These are phyloP conservation scores for Coremacera marginata DNA, from an alignment of 2,888 invertebrate species.

Conservation along the genomic window DNA sequence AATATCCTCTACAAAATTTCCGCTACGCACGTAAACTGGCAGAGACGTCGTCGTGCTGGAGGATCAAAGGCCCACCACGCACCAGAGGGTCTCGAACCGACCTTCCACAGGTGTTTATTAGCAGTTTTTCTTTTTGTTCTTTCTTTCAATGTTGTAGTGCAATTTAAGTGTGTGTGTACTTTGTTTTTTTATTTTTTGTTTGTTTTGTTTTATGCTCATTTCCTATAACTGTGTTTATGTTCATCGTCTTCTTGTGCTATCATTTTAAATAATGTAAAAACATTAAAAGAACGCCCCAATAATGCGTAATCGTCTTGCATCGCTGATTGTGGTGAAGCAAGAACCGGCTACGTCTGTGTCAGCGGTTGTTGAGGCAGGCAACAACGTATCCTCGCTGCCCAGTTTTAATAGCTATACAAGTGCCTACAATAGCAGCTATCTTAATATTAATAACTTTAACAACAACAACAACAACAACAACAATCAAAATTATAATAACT, in stretches of 20 bases:
- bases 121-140: slow-evolving; percentile 20
- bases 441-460: not conserved
- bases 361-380: slow-evolving; percentile 28
- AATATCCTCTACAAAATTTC: not conserved
- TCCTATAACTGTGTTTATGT: slow-evolving; percentile 15
- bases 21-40: not conserved
- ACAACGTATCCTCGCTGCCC: not conserved
- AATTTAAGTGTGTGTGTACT: not conserved
- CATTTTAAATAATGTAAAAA: not conserved
- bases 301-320: slow-evolving; percentile 70
- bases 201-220: slow-evolving; percentile 12
- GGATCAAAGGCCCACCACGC: slow-evolving; percentile 59
- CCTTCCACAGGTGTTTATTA: slow-evolving; percentile 67
- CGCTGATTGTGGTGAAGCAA: slow-evolving; percentile 70
- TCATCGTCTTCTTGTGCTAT: not conserved
- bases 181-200: slow-evolving; percentile 19
- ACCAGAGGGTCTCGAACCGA: slow-evolving; percentile 60
- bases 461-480: not conserved
- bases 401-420: not conserved
- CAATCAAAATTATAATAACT: not conserved
- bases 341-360: slow-evolving; percentile 55
- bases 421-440: not conserved
- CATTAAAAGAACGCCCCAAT: slow-evolving; percentile 46
- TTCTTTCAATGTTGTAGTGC: not conserved
- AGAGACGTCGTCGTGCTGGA: slow-evolving; percentile 63